Evolutionary conservation across 2,797 vertebrate genomes (phyloP), one percentile per base, ranked within the genome.

Genomic region (Danio albolineatus): DNA sequence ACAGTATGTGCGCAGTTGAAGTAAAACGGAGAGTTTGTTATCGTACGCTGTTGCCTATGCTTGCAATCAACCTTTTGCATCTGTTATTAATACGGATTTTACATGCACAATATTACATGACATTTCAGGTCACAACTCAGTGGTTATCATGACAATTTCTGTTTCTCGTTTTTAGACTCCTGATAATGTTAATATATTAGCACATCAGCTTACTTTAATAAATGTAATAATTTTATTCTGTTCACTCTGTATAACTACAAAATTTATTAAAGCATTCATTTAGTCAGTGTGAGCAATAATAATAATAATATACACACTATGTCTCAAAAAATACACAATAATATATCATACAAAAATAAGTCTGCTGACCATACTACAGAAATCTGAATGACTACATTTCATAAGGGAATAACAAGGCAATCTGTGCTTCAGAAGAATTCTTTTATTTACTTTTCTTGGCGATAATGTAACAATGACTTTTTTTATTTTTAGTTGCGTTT

Each of bases 1-100:
- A 28, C 48, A 70, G 60, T 78, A n/a, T 44, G 67, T 44, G 57
- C 5, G 16, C 57, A 72, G 51, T 54, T 28, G 21, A 46, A 62
- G 17, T 70, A n/a, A 67, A 67, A 36, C 44, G 8, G n/a, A 48
- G 10, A 53, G 36, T 70, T 53, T 70, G 38, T 64, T 43, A 54
- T 54, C 49, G n/a, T 70, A 36, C 2, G 9, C 28, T 17, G 16
- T 5, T 17, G 36, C 8, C 10, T 66, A 5, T 66, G 5, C 44
- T 28, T 48, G 48, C 28, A 69, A 14, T 69, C 9, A n/a, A 51
- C 5, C 19, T 21, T 64, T 10, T 39, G 7, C 10, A 19, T 19
- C 12, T 13, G 9, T 19, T n/a, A 10, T 44, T 21, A 43, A 64
- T 66, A 48, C 44, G 10, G 5, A 65, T 28, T 8, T 46, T 14